A percentile compares a stretch with the other conserved stretches of the same genome.
These are phyloP conservation scores for Latrodectus geometricus DNA, from an alignment of 1,140 invertebrate genomes.

Conservation along the genomic window DNA sequence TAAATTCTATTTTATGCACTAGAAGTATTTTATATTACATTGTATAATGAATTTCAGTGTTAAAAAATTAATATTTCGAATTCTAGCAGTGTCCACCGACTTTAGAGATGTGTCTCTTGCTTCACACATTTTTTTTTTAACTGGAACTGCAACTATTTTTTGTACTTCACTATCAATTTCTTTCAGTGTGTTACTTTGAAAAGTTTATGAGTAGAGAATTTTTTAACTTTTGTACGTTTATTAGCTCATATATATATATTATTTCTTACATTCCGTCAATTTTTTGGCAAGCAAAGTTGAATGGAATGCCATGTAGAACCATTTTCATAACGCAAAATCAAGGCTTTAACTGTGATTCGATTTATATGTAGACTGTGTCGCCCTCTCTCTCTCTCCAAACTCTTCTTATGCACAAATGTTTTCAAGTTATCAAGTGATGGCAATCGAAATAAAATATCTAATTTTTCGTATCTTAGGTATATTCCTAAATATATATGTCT, in stretches of 20 bases:
- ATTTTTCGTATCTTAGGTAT: too few relatives aligned
- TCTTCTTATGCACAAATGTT: not conserved
- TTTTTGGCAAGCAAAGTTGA: not conserved
- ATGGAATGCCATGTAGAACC: not conserved
- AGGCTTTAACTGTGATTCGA: conserved; percentile 31
- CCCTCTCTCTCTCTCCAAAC: not conserved
- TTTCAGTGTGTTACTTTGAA: not conserved
- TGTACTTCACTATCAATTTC: too few relatives aligned
- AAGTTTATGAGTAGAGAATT: not conserved
- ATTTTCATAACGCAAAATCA: not conserved
- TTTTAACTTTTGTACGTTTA: not conserved
- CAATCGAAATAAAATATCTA: too few relatives aligned
- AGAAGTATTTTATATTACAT: not conserved
- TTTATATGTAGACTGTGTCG: not conserved
- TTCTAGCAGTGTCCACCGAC: too few relatives aligned
- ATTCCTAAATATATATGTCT: too few relatives aligned
- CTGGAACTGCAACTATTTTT: too few relatives aligned
- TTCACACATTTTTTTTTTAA: too few relatives aligned
- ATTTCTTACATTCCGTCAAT: not conserved
- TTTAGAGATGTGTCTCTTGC: too few relatives aligned
- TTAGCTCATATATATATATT: not conserved
- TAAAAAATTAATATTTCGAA: not conserved
- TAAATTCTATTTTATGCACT: not conserved
- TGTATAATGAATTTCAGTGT: not conserved
- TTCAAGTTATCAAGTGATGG: conserved; percentile 20